Conservation (phyloP, 2,888 invertebrate genomes). For the Stenotaenia linearis region DNA sequence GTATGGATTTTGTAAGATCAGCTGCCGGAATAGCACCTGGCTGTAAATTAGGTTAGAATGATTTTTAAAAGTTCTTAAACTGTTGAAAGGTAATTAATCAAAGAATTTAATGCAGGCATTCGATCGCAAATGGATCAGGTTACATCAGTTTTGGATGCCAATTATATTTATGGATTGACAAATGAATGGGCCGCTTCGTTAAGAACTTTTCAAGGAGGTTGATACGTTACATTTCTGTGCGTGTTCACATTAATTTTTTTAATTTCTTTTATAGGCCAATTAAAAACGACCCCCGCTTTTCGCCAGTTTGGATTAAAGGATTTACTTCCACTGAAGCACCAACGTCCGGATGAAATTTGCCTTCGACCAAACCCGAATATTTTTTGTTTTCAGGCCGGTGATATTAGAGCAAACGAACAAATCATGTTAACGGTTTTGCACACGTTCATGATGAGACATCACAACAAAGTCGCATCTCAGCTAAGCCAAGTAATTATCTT, state of each 20-base stretch:
- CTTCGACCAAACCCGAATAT: conserved; percentile 81
- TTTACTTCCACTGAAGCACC: conserved; percentile 75
- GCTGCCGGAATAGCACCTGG: conserved; percentile 41
- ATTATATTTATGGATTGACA: conserved; percentile 41
- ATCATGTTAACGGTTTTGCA: conserved; percentile 37
- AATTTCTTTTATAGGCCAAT: conserved; percentile 55
- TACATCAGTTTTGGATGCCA: conserved; percentile 41
- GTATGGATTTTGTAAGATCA: conserved; percentile 41
- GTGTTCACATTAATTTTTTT: neutral
- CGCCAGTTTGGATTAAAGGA: conserved; percentile 81
- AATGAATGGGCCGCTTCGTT: conserved; percentile 49
- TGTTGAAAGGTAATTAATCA: too few species aligned
- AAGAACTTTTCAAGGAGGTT: conserved; percentile 40
- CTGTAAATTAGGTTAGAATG: conserved; percentile 40
- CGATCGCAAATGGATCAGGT: conserved; percentile 40
- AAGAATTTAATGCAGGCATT: conserved; percentile 36
- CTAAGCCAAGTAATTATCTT: conserved; percentile 11
- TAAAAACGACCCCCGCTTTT: conserved; percentile 85
- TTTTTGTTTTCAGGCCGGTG: conserved; percentile 82
- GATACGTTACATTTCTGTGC: neutral
- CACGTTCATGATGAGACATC: conserved; percentile 36
- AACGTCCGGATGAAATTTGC: conserved; percentile 87
- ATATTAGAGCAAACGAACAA: conserved; percentile 37
- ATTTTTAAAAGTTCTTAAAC: too few species aligned
- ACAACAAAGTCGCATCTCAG: conserved; percentile 32